Conservation (phyloP, 2,113 vertebrate species). For the Sminthopsis crassicaudata region DNA sequence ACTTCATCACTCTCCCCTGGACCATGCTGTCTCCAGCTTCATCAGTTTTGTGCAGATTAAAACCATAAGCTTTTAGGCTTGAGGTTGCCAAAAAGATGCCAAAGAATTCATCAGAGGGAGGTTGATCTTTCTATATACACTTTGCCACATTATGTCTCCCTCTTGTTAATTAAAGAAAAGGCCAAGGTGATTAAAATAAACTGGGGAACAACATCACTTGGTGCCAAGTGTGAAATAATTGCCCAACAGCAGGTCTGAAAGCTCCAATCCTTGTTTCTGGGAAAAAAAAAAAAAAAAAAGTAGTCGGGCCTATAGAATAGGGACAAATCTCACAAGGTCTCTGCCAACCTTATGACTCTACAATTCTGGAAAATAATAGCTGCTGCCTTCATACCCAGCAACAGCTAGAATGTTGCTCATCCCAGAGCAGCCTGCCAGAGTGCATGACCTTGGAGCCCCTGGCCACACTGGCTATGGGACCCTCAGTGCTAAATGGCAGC, state of each 20-base stretch:
- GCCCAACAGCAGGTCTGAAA: conserved; percentile 8
- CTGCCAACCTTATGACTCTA: background rate
- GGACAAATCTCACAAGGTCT: background rate
- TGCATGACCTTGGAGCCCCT: background rate
- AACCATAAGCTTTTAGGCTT: conserved; percentile 32
- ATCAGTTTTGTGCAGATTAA: background rate
- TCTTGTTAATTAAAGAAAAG: conserved; percentile 27
- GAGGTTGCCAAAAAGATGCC: conserved; percentile 4
- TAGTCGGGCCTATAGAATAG: background rate
- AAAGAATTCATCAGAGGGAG: background rate
- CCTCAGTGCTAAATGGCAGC: background rate
- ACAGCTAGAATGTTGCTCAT: background rate
- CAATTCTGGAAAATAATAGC: conserved; percentile 5
- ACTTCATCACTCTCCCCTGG: background rate
- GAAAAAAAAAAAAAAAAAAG: background rate
- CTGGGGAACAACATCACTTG: conserved; percentile 30
- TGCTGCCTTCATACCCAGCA: background rate
- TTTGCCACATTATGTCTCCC: conserved; percentile 3
- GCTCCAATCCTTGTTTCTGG: background rate
- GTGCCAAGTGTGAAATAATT: conserved; percentile 19
- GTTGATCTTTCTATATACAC: background rate
- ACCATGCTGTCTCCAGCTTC: background rate
- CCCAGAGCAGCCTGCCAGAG: background rate
- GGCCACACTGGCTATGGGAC: background rate
- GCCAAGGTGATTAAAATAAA: background rate